Conservation (phyloP, 1,140 invertebrate species). For the Brachionus rotundiformis region DNA sequence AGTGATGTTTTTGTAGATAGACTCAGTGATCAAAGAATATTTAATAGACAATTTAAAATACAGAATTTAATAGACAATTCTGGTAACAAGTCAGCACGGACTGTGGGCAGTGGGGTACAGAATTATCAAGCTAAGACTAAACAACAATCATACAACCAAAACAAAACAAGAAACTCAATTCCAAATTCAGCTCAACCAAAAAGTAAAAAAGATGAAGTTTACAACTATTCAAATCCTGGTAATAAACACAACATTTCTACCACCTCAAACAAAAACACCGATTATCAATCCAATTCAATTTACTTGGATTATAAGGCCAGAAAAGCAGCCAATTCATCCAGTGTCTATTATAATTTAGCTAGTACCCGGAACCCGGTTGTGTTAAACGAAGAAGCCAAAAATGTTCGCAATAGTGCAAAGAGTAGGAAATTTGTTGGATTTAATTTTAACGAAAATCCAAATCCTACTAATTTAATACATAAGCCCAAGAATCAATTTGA, state of each 20-base stretch:
- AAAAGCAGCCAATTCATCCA: neutral
- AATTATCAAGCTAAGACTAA: slow-evolving; percentile 23
- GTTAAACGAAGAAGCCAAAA: neutral
- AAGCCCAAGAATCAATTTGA: slow-evolving; percentile 8
- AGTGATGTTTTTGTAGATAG: slow-evolving; percentile 45
- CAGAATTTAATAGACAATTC: neutral
- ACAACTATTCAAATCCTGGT: neutral
- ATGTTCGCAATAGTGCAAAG: neutral
- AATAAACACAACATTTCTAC: neutral
- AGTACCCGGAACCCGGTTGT: neutral
- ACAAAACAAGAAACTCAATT: neutral
- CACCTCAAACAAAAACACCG: neutral
- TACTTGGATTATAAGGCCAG: slow-evolving; percentile 11
- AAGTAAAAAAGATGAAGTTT: neutral
- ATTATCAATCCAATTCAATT: slow-evolving; percentile 36
- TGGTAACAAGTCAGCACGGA: slow-evolving; percentile 2
- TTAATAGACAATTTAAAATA: slow-evolving; percentile 49
- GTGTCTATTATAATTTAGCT: slow-evolving; percentile 41
- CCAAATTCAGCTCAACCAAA: neutral
- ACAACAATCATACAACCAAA: slow-evolving; percentile 5
- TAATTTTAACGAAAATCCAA: neutral
- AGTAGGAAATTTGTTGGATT: slow-evolving; percentile 15
- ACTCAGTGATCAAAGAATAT: slow-evolving; percentile 44
- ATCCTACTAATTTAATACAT: neutral
- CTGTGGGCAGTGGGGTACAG: neutral